Evolutionary conservation across 2,888 invertebrate genomes (phyloP), one percentile per base, ranked within the genome.

Genomic region (Dusona sp.): DNA sequence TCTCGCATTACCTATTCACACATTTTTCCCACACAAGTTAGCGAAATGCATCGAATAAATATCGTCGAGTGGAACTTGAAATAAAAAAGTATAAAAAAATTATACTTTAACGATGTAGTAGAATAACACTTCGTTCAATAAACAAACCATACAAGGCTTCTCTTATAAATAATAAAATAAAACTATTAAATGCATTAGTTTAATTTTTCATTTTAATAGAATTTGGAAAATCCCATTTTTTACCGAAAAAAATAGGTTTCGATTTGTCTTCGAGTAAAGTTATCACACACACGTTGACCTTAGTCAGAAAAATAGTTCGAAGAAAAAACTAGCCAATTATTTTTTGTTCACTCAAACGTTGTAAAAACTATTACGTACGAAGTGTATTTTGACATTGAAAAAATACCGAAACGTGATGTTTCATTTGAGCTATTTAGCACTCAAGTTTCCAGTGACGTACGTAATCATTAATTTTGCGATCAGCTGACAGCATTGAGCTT

Each of bases 401-500:
- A 74, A 51, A 51, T 74, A 51, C 65, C 36, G 45, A 29, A 42
- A 51, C 33, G 25, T 9, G 9, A 54, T 75, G 42, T 67, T 67
- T 16, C 54, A 67, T 45, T 42, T 67, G 57, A 61, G 29, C 33
- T 33, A 29, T n/a, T 74, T 42, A n/a, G 64, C 48, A 11, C 48
- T 73, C 57, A n/a, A 25, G 57, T 54, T 82, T 81, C 54, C 45
- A 33, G 81, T 74, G 13, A 42, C 36, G 22, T 70, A 73, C 48
- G 72, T 22, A 25, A n/a, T 67, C 81, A 68, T 81, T 81, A 57
- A 75, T 61, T 42, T 82, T 48, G 61, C 70, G 68, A 82, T 77
- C 64, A 70, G 48, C 25, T 36, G 48, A 72, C 51, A 65, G 42
- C 61, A 25, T 25, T 54, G 25, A 48, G 48, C 36, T 48, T 48